phyloP scores from a whole-genome alignment of 2,113 vertebrate species.

The Eulemur rufifrons region DNA sequence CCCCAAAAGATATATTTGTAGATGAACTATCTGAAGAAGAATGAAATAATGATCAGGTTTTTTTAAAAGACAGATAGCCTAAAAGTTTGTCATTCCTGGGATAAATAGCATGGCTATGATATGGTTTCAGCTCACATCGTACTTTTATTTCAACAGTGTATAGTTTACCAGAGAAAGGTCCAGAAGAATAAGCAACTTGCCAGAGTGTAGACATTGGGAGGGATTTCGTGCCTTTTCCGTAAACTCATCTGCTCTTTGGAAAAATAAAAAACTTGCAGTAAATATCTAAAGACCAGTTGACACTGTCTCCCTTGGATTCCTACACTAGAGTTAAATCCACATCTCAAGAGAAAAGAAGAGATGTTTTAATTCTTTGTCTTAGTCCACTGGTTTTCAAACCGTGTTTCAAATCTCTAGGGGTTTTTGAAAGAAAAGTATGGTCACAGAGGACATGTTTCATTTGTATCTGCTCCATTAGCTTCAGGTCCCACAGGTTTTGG shows the following conservation, averaged over 20 bases:
- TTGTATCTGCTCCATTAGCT: conserved; percentile 60
- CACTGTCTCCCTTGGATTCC: conserved; percentile 1
- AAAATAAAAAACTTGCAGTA: conserved; percentile 41
- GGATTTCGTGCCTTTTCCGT: conserved; percentile 38
- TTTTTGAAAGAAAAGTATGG: conserved; percentile 59
- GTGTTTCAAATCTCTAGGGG: conserved; percentile 52
- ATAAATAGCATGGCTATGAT: background rate
- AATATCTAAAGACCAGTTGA: conserved; percentile 39
- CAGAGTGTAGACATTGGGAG: background rate
- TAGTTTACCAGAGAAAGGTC: background rate
- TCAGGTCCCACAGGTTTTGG: conserved; percentile 23
- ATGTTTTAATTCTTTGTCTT: conserved; percentile 67
- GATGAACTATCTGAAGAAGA: background rate
- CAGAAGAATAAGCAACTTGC: background rate
- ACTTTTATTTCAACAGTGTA: conserved; percentile 7
- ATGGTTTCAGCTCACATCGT: background rate
- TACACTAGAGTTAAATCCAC: conserved; percentile 10
- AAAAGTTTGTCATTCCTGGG: background rate
- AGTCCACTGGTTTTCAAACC: conserved; percentile 67
- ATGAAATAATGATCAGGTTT: background rate
- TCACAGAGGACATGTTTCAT: conserved; percentile 61
- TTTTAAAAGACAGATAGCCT: background rate
- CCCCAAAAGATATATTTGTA: background rate
- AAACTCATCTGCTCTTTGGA: conserved; percentile 34
- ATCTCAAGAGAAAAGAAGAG: conserved; percentile 55